A percentile compares a stretch with the other conserved stretches of the same genome.
Evolutionary conservation across 1,140 invertebrate species (phyloP).

Genomic region (Philotrypesis tridentata): DNA sequence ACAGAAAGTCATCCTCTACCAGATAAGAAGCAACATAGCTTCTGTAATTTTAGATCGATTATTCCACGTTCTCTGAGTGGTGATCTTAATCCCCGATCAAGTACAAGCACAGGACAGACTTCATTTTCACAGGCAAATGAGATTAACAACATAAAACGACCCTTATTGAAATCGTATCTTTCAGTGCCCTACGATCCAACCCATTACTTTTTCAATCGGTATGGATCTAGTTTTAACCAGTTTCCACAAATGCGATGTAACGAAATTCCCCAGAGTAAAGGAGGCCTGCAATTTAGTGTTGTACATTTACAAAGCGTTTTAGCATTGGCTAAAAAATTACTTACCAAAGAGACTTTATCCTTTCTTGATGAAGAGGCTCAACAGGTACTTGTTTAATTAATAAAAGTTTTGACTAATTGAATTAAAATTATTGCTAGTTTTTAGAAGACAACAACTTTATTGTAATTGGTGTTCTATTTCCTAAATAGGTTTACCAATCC

Average conservation of each 20-base stretch:
- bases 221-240: constrained; percentile 94
- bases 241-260: constrained; percentile 85
- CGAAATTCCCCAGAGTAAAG: constrained; percentile 79
- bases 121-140: constrained; percentile 66
- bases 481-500: constrained; percentile 64
- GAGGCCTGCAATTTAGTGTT: constrained; percentile 80
- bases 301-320: constrained; percentile 86
- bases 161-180: constrained; percentile 78
- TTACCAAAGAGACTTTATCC: constrained; percentile 88
- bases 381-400: constrained; percentile 76
- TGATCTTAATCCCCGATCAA: constrained; percentile 79
- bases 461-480: background rate
- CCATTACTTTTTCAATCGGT: constrained; percentile 92
- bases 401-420: constrained; percentile 19
- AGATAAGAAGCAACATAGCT: constrained; percentile 77
- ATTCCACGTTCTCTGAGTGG: constrained; percentile 94
- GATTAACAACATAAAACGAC: constrained; percentile 62
- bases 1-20: constrained; percentile 70
- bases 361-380: constrained; percentile 89
- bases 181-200: constrained; percentile 85
- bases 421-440: background rate
- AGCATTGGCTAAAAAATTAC: constrained; percentile 87
- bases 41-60: constrained; percentile 86
- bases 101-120: constrained; percentile 57
- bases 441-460: no score